These are phyloP conservation scores for Natrix natrix DNA, from an alignment of 2,797 vertebrate species.

Conservation along the genomic window DNA sequence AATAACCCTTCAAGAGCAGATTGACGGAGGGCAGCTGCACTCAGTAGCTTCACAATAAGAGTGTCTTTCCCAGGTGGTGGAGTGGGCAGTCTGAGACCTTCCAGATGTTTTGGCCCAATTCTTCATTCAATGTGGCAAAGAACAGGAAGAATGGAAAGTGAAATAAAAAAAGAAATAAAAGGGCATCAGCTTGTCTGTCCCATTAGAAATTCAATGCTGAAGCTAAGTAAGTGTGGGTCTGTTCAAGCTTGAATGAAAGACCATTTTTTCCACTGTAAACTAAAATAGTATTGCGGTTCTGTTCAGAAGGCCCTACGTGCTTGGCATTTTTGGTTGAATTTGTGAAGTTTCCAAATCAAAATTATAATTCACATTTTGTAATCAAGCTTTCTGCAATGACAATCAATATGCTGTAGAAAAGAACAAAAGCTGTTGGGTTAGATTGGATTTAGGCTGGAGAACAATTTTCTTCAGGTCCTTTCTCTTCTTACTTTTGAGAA, in stretches of 20 bases:
- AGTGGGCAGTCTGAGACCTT: background rate
- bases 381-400: background rate
- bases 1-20: background rate
- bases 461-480: background rate
- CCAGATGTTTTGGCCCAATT: background rate
- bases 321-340: slow-evolving; percentile 10
- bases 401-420: background rate
- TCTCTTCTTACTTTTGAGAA: background rate
- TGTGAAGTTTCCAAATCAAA: background rate
- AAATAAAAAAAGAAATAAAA: background rate
- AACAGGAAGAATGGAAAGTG: background rate
- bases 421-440: background rate
- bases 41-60: slow-evolving; percentile 6
- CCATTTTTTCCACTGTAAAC: background rate
- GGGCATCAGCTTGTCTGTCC: background rate
- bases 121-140: background rate
- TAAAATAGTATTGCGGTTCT: slow-evolving; percentile 16
- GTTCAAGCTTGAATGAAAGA: background rate
- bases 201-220: background rate
- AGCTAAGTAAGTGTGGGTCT: background rate
- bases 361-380: background rate
- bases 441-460: background rate
- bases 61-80: background rate
- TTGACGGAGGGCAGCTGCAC: slow-evolving; percentile 45
- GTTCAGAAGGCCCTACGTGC: slow-evolving; percentile 15